phyloP scores from a whole-genome alignment of 2,797 vertebrate genomes.

The Otolemur crassicaudatus region DNA sequence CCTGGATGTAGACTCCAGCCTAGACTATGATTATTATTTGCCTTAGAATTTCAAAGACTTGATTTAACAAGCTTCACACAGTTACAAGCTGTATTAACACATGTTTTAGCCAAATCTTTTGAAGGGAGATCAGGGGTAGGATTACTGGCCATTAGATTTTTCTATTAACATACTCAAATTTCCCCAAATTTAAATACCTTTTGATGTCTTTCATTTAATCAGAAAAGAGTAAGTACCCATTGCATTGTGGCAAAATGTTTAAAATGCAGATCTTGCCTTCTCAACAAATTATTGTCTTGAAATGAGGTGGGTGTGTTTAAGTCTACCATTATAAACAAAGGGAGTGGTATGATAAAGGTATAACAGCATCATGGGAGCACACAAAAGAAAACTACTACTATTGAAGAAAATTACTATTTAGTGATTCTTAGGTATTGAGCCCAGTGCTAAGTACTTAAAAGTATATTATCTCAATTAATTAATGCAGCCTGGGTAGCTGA shows the following conservation, averaged over 20 bases:
- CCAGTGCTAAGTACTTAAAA: neutral
- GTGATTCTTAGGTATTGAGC: neutral
- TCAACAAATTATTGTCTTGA: neutral
- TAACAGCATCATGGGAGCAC: neutral
- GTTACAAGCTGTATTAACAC: neutral
- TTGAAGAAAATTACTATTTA: neutral
- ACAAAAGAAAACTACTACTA: neutral
- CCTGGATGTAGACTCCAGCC: neutral
- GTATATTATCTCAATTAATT: neutral
- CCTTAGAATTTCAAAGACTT: slow-evolving; percentile 1
- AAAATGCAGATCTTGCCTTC: neutral
- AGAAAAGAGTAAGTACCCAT: neutral
- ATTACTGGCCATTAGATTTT: neutral
- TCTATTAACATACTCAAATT: neutral
- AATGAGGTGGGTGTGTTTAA: neutral
- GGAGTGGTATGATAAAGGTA: neutral
- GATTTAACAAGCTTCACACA: neutral
- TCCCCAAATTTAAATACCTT: neutral
- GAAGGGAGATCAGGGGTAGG: neutral
- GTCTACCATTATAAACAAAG: neutral
- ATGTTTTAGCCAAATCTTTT: neutral
- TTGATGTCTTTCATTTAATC: neutral
- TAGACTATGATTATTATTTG: neutral
- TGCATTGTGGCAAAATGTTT: neutral
- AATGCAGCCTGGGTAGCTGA: fast-evolving